phyloP scores from a whole-genome alignment of 2,113 vertebrate species.

The Bungarus multicinctus region DNA sequence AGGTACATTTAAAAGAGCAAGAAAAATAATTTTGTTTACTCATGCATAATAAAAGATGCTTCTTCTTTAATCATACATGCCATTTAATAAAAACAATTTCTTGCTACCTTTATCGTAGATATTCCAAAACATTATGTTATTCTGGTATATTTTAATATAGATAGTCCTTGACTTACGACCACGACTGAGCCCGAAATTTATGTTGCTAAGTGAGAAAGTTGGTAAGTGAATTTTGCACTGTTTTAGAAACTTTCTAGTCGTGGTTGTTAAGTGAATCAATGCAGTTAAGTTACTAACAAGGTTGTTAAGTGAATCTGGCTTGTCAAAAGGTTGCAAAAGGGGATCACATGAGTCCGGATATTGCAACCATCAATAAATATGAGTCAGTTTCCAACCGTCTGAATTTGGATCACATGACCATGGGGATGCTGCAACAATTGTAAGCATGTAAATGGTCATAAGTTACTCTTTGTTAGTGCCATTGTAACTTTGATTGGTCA shows the following conservation, averaged over 20 bases:
- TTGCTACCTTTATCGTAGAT: neutral
- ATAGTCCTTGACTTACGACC: neutral
- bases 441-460: neutral
- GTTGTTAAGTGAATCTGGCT: neutral
- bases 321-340: neutral
- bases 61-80: neutral
- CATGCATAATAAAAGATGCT: neutral
- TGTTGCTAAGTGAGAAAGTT: neutral
- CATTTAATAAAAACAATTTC: neutral
- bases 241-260: neutral
- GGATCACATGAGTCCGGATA: neutral
- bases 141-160: neutral
- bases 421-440: neutral
- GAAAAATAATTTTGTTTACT: neutral
- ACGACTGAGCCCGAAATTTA: neutral
- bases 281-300: neutral
- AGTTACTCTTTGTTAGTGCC: neutral
- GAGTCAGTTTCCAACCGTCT: neutral
- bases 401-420: neutral
- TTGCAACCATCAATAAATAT: neutral
- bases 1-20: neutral
- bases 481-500: neutral
- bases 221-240: neutral
- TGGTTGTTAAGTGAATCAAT: neutral
- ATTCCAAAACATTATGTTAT: neutral